These are phyloP conservation scores for Danio tinwini DNA, from an alignment of 2,797 vertebrate genomes.

Conservation along the genomic window DNA sequence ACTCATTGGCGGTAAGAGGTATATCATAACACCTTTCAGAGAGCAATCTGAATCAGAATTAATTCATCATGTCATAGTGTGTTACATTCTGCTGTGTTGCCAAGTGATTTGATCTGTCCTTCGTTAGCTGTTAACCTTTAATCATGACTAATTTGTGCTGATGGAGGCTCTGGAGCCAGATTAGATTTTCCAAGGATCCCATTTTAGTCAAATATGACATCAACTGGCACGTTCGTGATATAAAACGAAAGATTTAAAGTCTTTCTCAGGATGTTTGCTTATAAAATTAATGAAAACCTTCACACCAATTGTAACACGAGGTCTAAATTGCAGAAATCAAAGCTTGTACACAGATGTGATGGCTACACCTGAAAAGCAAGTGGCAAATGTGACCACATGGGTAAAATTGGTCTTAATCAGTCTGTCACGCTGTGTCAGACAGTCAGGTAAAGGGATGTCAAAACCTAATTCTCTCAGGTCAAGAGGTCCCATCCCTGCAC, in stretches of 20 bases:
- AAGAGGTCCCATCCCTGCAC: slow-evolving; percentile 63
- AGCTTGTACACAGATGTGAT: slow-evolving; percentile 48
- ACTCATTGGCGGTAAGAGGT: slow-evolving; percentile 38
- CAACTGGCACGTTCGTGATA: slow-evolving; percentile 32
- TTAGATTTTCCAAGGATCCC: slow-evolving; percentile 27
- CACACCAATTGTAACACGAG: slow-evolving; percentile 50
- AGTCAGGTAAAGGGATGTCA: slow-evolving; percentile 65
- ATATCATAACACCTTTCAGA: slow-evolving; percentile 4
- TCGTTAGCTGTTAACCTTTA: slow-evolving; percentile 61
- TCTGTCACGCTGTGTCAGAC: slow-evolving; percentile 63
- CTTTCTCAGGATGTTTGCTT: slow-evolving; percentile 44
- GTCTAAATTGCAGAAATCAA: slow-evolving; percentile 25
- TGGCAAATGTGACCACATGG: slow-evolving; percentile 51
- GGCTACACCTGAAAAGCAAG: slow-evolving; percentile 47
- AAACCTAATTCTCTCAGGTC: slow-evolving; percentile 67
- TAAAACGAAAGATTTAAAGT: slow-evolving; percentile 47
- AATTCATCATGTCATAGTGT: slow-evolving; percentile 61
- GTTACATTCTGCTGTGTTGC: slow-evolving; percentile 45
- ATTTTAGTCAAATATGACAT: slow-evolving; percentile 51
- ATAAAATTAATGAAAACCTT: slow-evolving; percentile 59
- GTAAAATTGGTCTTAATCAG: slow-evolving; percentile 63
- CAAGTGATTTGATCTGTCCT: slow-evolving; percentile 59
- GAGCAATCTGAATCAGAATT: slow-evolving; percentile 57
- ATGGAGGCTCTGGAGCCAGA: slow-evolving; percentile 48
- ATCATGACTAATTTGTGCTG: slow-evolving; percentile 53